Percentiles rank a stretch among this genome's conserved stretches.
Conservation (phyloP, 2,113 vertebrate species). For the Corythaeola cristata region DNA sequence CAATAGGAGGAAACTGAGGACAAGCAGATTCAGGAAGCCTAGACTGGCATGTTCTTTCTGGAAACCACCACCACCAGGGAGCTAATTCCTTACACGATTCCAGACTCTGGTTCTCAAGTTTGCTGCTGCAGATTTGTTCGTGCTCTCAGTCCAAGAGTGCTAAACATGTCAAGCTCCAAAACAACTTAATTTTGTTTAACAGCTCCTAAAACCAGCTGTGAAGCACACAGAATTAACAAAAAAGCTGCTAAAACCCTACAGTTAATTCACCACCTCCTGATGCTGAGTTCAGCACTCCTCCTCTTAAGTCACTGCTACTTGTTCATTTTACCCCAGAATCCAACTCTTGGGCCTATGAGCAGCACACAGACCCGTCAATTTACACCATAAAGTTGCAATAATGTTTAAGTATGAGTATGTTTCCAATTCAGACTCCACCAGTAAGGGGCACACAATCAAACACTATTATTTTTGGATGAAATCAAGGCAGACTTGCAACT, state of each 20-base stretch:
- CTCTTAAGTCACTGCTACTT: not conserved
- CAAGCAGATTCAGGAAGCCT: not conserved
- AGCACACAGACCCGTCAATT: not conserved
- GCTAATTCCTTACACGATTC: too few relatives aligned
- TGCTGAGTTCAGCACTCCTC: not conserved
- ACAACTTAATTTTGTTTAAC: not conserved
- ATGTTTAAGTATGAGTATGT: rapidly evolving
- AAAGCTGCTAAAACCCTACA: not conserved
- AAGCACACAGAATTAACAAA: not conserved
- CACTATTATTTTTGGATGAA: not conserved
- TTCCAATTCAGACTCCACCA: not conserved
- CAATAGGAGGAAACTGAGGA: not conserved
- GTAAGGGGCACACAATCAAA: not conserved
- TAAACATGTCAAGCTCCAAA: not conserved
- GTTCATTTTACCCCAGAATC: not conserved
- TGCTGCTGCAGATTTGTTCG: not conserved
- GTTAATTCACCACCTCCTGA: not conserved
- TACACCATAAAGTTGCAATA: too few relatives aligned
- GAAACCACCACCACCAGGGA: not conserved
- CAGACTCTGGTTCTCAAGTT: not conserved
- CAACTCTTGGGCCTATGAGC: not conserved
- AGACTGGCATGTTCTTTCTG: not conserved
- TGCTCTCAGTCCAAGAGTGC: rapidly evolving
- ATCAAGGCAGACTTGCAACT: not conserved
- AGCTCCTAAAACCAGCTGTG: not conserved